Evolutionary conservation across 2,113 vertebrate species (phyloP), one percentile per base, ranked within the genome.

Genomic region (Leiothrix lutea): DNA sequence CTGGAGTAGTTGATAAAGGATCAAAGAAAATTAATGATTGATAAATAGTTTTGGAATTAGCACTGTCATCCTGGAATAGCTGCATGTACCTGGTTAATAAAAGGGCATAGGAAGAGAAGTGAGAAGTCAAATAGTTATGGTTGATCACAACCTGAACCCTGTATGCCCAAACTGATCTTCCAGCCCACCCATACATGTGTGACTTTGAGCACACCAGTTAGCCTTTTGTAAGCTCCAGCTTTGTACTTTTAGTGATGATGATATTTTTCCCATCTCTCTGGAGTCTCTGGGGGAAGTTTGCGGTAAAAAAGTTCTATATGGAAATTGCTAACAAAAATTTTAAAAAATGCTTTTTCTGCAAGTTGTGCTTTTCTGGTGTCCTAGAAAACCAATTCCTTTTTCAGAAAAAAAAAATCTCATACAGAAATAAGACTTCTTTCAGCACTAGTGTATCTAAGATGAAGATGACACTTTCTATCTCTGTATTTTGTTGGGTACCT

Each of bases 401-500:
- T 96, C 38, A 71, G 66, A 92, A 48, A 48, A 81, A 92, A 72
- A 78, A 79, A 24, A 82, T 87, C 86, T 94, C 38, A 56, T 79
- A 75, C 58, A 92, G 69, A 95, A 92, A 90, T 77, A 80, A 87
- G 53, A 78, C 79, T 93, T 96, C 80, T 97, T 96, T 94, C 78
- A 89, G 77, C 35, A 92, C 79, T 60, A 54, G 53, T 58, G 87
- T 75, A 61, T 75, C 58, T 74, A 64, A 62, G 84, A 92, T 73
- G 96, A 92, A 96, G 77, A n/a, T n/a, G 60, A 96, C 82, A 80
- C 60, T 96, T 96, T 92, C 88, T 50, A 81, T 92, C 96, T 96
- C 92, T 80, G 26, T 92, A 56, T 94, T 97, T 98, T 95, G 83
- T 95, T 98, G 91, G 86, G 53, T 81, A 38, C 64, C 95, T 95